A percentile compares a stretch with the other conserved stretches of the same genome.
These are phyloP conservation scores for Cephalotes varians DNA, from an alignment of 2,888 invertebrate genomes.

Conservation along the genomic window DNA sequence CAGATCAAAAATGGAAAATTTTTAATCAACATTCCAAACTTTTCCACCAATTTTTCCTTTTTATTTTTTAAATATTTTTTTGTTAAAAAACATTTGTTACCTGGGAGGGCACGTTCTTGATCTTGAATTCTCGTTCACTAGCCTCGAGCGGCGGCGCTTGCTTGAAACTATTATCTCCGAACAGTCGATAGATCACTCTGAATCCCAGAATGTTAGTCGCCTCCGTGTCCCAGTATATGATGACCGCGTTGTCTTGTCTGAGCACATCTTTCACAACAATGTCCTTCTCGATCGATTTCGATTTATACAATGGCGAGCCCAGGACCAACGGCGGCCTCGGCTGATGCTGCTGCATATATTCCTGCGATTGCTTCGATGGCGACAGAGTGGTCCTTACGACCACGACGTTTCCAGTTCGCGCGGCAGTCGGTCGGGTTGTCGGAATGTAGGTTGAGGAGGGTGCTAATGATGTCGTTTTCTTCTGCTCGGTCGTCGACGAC, in stretches of 20 bases:
- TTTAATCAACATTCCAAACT: not conserved
- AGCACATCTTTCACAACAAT: conserved; percentile 95
- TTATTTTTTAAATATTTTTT: not conserved
- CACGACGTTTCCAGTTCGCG: conserved; percentile 82
- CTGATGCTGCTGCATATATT: conserved; percentile 86
- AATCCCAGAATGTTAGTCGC: conserved; percentile 95
- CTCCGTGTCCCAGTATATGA: conserved; percentile 97
- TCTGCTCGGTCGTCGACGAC: conserved; percentile 64
- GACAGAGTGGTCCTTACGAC: conserved; percentile 81
- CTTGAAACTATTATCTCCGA: conserved; percentile 96
- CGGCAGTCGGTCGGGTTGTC: conserved; percentile 77
- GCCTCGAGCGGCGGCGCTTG: conserved; percentile 96
- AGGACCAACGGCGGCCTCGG: conserved; percentile 90
- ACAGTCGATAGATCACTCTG: conserved; percentile 94
- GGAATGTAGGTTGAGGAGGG: conserved; percentile 70
- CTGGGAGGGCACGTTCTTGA: conserved; percentile 96
- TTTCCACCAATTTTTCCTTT: not conserved
- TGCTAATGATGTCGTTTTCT: conserved; percentile 81
- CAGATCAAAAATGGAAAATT: not conserved
- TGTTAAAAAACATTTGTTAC: conserved; percentile 85
- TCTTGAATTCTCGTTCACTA: conserved; percentile 96
- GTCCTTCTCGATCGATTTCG: conserved; percentile 90
- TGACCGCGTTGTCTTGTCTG: conserved; percentile 94
- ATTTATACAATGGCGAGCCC: conserved; percentile 89
- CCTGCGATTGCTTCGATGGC: conserved; percentile 73